Conservation (phyloP, 2,888 invertebrate species). For the Cephus rjabovi region DNA sequence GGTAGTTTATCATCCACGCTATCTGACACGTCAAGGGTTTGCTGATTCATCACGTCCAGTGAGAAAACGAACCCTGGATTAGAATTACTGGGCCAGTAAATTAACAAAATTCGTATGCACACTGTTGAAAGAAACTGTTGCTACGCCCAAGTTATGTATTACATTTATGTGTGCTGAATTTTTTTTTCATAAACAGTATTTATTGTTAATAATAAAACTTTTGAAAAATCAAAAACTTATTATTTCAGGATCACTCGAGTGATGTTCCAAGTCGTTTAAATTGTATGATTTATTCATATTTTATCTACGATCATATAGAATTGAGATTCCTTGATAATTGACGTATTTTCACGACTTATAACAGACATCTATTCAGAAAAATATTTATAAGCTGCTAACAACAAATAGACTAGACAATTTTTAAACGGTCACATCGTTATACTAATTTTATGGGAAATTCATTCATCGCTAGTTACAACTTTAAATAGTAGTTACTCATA, state of each 20-base stretch:
- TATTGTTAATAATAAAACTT: constrained; percentile 62
- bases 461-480: neutral
- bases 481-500: neutral
- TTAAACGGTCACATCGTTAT: neutral
- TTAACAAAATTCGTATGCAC: neutral
- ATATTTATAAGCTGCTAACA: constrained; percentile 35
- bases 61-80: neutral
- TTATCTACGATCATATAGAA: constrained; percentile 43
- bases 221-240: constrained; percentile 27
- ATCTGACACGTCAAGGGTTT: neutral
- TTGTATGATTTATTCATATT: constrained; percentile 46
- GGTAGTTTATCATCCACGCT: neutral
- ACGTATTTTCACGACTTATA: constrained; percentile 40
- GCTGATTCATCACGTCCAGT: neutral
- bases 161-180: constrained; percentile 6
- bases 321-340: constrained; percentile 44
- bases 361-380: constrained; percentile 41
- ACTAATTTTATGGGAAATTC: neutral
- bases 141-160: neutral
- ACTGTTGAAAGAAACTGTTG: neutral
- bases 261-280: constrained; percentile 25
- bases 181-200: constrained; percentile 55
- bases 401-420: constrained; percentile 36
- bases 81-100: neutral
- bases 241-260: neutral